Base-by-base conservation (phyloP, 2,888 invertebrate genomes). In the Xestoiulus laeticollis region DNA sequence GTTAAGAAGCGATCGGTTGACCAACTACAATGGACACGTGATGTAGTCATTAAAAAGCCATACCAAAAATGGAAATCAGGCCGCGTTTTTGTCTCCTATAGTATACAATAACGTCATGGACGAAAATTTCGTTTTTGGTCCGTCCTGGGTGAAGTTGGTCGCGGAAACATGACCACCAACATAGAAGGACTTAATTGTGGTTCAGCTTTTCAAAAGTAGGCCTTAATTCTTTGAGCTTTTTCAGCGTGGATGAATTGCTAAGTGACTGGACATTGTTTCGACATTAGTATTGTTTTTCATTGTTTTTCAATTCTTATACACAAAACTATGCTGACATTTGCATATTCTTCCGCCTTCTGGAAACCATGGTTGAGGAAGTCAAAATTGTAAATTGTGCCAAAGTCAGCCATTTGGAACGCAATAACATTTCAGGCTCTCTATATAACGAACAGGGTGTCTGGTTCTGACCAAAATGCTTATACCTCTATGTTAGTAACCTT, bases 21-120 rank as follows among this genome's bases (percentile, higher is more conserved):
- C 10, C 26, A 48, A 48, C 48, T 6, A 12, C 8, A 38, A 53
- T 53, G 19, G n/a, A 38, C 38, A 26, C 68, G 22, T 59, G 5
- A 43, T 8, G n/a, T 19, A 53, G 53, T 19, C 14, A 4, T n/a
- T 59, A 22, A 59, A 26, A 68, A 1, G 22, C 68, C 12, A 68
- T 22, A 22, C 59, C 59, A 59, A 59, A 59, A 59, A 59, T 68
- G 68, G 68, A 68, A 68, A 68, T 68, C 68, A 68, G 68, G 68
- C 26, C 68, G 22, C 8, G 68, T 68, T 68, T 44, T 68, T 68
- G 68, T 68, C 26, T 68, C 68, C 6, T 22, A n/a, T n/a, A n/a
- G n/a, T n/a, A n/a, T n/a, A n/a, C n/a, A 68, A 26, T 68, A 22
- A 26, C 68, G 2, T 10, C n/a, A n/a, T 68, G 38, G 38, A 38